Conservation (phyloP, 2,797 vertebrate genomes). For the Arrhamphus sclerolepis region DNA sequence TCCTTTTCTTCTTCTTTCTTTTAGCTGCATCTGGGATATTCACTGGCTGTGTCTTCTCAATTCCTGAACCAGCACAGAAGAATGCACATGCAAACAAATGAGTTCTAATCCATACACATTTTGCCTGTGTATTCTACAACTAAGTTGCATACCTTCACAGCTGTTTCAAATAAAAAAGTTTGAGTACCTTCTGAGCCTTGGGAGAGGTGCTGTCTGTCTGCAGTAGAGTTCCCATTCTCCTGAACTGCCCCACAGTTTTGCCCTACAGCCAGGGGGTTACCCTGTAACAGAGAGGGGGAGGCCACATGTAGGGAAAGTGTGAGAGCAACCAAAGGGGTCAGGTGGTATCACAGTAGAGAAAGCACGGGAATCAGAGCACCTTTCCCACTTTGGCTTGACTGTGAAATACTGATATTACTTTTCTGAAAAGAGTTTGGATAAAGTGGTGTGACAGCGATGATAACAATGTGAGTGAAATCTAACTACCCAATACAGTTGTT, state of each 20-base stretch:
- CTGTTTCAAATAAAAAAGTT: background rate
- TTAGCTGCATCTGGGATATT: conserved; percentile 85
- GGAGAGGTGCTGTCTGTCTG: conserved; percentile 55
- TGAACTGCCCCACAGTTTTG: conserved; percentile 57
- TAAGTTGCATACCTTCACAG: background rate
- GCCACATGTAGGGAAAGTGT: conserved; percentile 18
- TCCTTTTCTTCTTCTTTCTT: conserved; percentile 91
- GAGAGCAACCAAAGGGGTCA: conserved; percentile 38
- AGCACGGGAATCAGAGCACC: conserved; percentile 11
- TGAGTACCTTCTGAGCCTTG: conserved; percentile 65
- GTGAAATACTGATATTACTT: background rate
- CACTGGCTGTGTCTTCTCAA: conserved; percentile 90
- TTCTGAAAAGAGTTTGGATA: background rate
- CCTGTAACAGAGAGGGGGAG: conserved; percentile 68
- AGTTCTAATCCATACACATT: background rate
- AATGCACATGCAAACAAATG: conserved; percentile 1
- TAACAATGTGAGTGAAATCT: no score
- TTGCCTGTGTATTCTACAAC: background rate
- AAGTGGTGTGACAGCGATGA: no score
- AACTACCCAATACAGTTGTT: background rate
- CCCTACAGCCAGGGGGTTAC: conserved; percentile 70
- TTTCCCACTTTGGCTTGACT: background rate
- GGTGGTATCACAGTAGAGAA: conserved; percentile 20
- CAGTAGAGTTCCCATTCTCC: conserved; percentile 40
- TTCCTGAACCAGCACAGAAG: conserved; percentile 72